Base-by-base conservation (phyloP, 2,113 vertebrate species). In the Spea multiplicata region DNA sequence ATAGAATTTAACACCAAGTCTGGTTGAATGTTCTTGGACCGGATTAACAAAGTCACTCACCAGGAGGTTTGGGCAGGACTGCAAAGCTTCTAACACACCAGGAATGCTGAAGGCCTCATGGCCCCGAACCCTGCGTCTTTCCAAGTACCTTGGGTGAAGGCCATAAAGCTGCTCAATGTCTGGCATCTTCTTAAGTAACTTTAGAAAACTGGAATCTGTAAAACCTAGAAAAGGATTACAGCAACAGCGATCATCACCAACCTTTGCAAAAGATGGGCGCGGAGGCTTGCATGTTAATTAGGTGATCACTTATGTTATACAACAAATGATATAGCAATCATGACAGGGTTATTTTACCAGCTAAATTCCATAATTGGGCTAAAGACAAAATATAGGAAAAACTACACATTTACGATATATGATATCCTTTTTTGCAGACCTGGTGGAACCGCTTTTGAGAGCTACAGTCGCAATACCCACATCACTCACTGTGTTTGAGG, bases 91-190 rank as follows among this genome's bases (percentile, higher is more conserved):
- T 86, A 99, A 86, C 81, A 98, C 96, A 80, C 97, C 97, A 50
- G 97, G 97, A 86, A 99, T 99, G 84, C 97, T 99, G 85, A 99
- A 98, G 69, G 97, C 96, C 87, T 98, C 95, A 44, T 95, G 97
- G 65, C 96, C 97, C 78, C 97, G 88, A 48, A 98, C 96, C 83
- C 97, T 91, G 70, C 97, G 95, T 76, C 96, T 94, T 86, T 99
- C 97, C 85, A 99, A 91, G 86, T 96, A 95, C 82, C 97, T 93
- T 78, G 97, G 97, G 81, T 99, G 97, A 88, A 99, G 95, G 74
- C 97, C 97, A 85, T 99, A 99, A 4, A 98, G 91, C 85, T 98
- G 96, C 88, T 99, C 97, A 83, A 99, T 90, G 72, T 99, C 97
- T 73, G 97, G 97, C 95, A 99, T 99, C 90, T 99, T 99, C 92